These are phyloP conservation scores for Aphelinus certus DNA, from an alignment of 1,140 invertebrate genomes.

Conservation along the genomic window DNA sequence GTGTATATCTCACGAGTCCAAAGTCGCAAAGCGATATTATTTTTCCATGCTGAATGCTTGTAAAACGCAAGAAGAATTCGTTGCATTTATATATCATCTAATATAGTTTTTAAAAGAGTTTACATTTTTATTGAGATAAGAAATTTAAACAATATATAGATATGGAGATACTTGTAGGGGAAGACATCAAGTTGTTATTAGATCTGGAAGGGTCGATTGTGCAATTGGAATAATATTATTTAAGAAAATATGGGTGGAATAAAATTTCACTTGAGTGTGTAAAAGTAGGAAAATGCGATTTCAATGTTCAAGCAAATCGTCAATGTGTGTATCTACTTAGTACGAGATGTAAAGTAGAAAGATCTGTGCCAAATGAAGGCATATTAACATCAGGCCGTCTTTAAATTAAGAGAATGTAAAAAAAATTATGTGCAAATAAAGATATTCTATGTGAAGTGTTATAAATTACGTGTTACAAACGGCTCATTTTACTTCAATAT, in stretches of 20 bases:
- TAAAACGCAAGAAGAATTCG: neutral
- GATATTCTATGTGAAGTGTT: slow-evolving; percentile 42
- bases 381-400: neutral
- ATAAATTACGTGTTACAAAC: neutral
- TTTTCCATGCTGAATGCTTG: slow-evolving; percentile 33
- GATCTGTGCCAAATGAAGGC: slow-evolving; percentile 44
- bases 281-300: slow-evolving; percentile 3
- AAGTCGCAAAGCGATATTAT: slow-evolving; percentile 33
- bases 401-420: slow-evolving; percentile 25
- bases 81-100: slow-evolving; percentile 14
- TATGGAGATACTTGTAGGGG: neutral
- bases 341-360: slow-evolving; percentile 27
- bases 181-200: neutral
- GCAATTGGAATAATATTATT: neutral
- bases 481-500: too few species aligned
- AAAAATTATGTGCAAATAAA: slow-evolving; percentile 45
- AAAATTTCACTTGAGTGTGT: neutral
- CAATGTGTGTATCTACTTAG: slow-evolving; percentile 30
- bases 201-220: neutral
- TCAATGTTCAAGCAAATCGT: slow-evolving; percentile 8
- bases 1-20: slow-evolving; percentile 12
- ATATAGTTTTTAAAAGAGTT: slow-evolving; percentile 29
- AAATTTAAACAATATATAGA: neutral
- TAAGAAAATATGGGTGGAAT: neutral
- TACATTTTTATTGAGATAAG: slow-evolving; percentile 14